These are phyloP conservation scores for Pachypeltis micranthus DNA, from an alignment of 1,140 invertebrate genomes.

Conservation along the genomic window DNA sequence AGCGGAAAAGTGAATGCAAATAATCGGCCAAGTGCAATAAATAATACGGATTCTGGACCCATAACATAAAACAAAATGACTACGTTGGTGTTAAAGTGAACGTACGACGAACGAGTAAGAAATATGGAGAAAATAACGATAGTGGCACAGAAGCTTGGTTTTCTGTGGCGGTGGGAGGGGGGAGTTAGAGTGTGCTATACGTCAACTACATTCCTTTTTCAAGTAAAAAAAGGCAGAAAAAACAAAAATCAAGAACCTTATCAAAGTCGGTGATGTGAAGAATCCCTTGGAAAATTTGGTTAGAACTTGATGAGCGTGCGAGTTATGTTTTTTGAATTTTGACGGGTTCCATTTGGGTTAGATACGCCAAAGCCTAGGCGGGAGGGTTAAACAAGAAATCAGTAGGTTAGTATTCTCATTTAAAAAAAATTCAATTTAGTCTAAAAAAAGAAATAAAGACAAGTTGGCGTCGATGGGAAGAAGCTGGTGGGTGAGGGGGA, in stretches of 20 bases:
- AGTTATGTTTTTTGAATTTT: slow-evolving; percentile 10
- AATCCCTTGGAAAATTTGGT: slow-evolving; percentile 15
- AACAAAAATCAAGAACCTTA: background rate
- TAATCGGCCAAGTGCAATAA: background rate
- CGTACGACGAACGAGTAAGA: background rate
- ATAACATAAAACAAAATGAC: too few species aligned
- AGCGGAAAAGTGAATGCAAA: slow-evolving; percentile 7
- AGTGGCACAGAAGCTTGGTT: background rate
- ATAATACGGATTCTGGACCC: background rate
- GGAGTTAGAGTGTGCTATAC: slow-evolving; percentile 1
- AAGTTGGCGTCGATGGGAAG: background rate
- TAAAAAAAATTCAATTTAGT: slow-evolving; percentile 8
- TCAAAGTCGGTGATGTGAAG: slow-evolving; percentile 17
- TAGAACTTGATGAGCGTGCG: slow-evolving; percentile 19
- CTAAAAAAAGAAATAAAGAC: slow-evolving; percentile 3
- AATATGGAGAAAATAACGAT: too few species aligned
- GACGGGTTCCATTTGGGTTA: slow-evolving; percentile 14
- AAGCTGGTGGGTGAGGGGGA: background rate
- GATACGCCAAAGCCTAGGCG: slow-evolving; percentile 17
- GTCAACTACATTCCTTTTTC: background rate
- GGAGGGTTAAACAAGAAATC: slow-evolving; percentile 18
- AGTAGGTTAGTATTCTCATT: slow-evolving; percentile 19
- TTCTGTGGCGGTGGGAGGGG: background rate
- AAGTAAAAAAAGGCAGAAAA: background rate
- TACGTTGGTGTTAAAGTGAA: slow-evolving; percentile 2